These are phyloP conservation scores for Alexandromys fortis DNA, from an alignment of 2,113 vertebrate species.

Conservation along the genomic window DNA sequence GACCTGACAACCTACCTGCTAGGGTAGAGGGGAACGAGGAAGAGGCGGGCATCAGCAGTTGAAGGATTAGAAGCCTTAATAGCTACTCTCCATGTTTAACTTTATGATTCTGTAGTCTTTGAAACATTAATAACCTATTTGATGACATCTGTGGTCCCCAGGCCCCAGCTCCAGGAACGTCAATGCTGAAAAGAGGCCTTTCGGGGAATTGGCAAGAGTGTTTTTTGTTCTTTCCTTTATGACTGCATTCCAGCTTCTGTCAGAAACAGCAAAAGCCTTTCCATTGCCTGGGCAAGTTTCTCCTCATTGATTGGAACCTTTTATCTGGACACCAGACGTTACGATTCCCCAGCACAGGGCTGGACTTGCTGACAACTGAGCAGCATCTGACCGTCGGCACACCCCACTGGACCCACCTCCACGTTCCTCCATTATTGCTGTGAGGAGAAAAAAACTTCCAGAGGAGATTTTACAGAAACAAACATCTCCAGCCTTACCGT, in stretches of 20 bases:
- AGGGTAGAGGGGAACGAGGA: neutral
- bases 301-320: conserved; percentile 72
- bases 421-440: conserved; percentile 46
- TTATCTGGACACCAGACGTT: conserved; percentile 63
- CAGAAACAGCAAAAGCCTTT: conserved; percentile 66
- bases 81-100: neutral
- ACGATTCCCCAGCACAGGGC: conserved; percentile 26
- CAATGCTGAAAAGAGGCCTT: conserved; percentile 44
- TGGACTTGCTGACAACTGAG: conserved; percentile 69
- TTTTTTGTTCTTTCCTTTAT: conserved; percentile 59
- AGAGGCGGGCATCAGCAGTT: neutral
- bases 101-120: conserved; percentile 48
- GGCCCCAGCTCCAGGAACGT: conserved; percentile 23
- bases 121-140: conserved; percentile 59
- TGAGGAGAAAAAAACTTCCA: conserved; percentile 59
- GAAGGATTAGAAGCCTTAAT: conserved; percentile 38
- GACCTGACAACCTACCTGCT: conserved; percentile 15
- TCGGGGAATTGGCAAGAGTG: conserved; percentile 35
- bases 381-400: conserved; percentile 70
- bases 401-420: conserved; percentile 66
- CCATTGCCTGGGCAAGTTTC: conserved; percentile 40
- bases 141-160: conserved; percentile 53
- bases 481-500: neutral
- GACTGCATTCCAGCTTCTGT: conserved; percentile 57
- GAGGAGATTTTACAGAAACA: conserved; percentile 74